Evolutionary conservation across 2,113 vertebrate species (phyloP), one percentile per base, ranked within the genome.

Genomic region (Addax nasomaculatus): DNA sequence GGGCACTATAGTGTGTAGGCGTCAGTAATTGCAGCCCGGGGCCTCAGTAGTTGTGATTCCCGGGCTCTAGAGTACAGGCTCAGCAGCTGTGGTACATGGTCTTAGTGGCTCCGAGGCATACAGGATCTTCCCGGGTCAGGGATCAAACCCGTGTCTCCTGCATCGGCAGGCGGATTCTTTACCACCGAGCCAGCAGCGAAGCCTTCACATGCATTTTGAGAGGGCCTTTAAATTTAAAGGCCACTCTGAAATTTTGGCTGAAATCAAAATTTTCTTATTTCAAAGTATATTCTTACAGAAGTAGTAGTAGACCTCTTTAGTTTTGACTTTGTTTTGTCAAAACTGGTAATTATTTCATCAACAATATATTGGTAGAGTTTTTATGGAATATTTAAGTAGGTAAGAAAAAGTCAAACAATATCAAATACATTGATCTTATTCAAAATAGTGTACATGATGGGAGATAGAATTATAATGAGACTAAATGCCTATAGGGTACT

Each of bases 291-390:
- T 85, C 67, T 90, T 45, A 70, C 79, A 83, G 14, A 91, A 55
- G 23, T 2, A 23, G 11, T 30, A 86, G 53, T 76, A 79, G 14
- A 67, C 8, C 4, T 96, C 60, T 85, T 67, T 49, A 90, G 60
- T 64, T 85, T 30, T 49, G n/a, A 25, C 10, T 55, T 60, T 73
- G 6, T 70, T 96, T 96, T 92, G n/a, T 85, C 96, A 97, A 94
- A 81, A n/a, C 7, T 60, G 9, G 6, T 21, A 88, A 73, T 81
- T 87, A 96, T 89, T 39, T 93, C 90, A 70, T 83, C 29, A 80
- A 5, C 13, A 21, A 1, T 58, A 33, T 87, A 76, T 39, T 86
- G 10, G 19, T 49, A 80, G n/a, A 36, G 85, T 47, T 91, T 89
- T 92, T 58, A 2, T 79, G 43, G 43, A 90, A 64, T 96, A 91